Evolutionary conservation across 1,140 invertebrate species (phyloP), one percentile per base, ranked within the genome.

Genomic region (Galleria mellonella): DNA sequence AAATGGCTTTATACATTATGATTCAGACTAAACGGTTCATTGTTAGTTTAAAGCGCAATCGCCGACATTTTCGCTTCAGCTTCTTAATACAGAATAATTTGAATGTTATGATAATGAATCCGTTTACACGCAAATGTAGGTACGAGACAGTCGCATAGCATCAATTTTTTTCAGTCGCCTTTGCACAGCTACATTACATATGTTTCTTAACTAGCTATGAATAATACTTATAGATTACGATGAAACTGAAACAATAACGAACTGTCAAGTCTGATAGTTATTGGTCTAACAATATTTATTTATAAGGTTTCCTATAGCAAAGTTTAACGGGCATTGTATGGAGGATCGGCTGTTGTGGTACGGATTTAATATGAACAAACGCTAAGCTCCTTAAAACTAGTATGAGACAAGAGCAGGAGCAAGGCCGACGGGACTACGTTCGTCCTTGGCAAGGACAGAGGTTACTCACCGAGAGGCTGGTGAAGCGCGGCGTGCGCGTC

Each of bases 401-500:
- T 59, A 60, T n/a, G n/a, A 68, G 33, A 36, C 50, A 51, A 72
- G 31, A 55, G 31, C 40, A 11, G 41, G 28, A 53, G 35, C 51
- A 47, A 70, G 62, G 60, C 90, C 54, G 92, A 91, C n/a, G 85
- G 94, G 2, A 91, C 93, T 0, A 92, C 91, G 17, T 93, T 89
- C 61, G 94, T 92, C 17, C 91, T 88, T 72, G 62, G 53, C 67
- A 71, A 73, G 73, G 69, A 63, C 48, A 54, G 46, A 57, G 62
- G 53, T 88, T 88, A 67, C 95, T 94, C 73, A 94, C 93, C 43
- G 88, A 91, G 74, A 77, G 89, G 35, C 90, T 91, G 50, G 91
- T 89, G 68, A 90, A 95, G 6, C 91, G 95, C 8, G 91, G 96
- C 39, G 95, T 96, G 83, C 90, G 93, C 9, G 87, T 91, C 65